phyloP scores from a whole-genome alignment of 2,888 invertebrate species.

The Belgica antarctica region DNA sequence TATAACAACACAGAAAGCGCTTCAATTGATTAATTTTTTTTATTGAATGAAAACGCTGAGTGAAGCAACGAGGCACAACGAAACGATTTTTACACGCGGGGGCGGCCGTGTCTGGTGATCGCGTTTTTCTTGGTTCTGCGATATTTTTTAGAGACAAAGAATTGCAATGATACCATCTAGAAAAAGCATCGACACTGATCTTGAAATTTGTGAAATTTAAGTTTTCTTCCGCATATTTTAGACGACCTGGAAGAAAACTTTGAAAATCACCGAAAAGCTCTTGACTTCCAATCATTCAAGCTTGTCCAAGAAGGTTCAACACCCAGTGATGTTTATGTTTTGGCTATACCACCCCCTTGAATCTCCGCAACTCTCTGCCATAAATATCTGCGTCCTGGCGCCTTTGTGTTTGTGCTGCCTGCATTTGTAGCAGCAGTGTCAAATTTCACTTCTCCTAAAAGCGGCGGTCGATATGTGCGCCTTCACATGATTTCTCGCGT shows the following conservation, averaged over 20 bases:
- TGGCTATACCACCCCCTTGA: constrained; percentile 2
- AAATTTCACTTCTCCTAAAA: not conserved
- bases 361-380: not conserved
- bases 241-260: too few species aligned
- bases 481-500: not conserved
- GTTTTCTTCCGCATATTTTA: too few species aligned
- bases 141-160: not conserved
- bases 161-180: too few species aligned
- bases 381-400: not conserved
- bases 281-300: too few species aligned
- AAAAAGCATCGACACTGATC: too few species aligned
- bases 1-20: not conserved
- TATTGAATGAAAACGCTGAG: constrained; percentile 10
- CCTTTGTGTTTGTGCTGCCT: not conserved
- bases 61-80: not conserved
- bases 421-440: not conserved
- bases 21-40: constrained; percentile 15
- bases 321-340: not conserved
- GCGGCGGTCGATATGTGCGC: not conserved
- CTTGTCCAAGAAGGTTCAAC: too few species aligned
- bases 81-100: constrained; percentile 13
- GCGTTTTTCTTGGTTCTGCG: not conserved
- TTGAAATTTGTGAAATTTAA: too few species aligned
- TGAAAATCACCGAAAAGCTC: too few species aligned
- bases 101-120: not conserved